phyloP scores from a whole-genome alignment of 2,888 invertebrate genomes.

The Mesorhabditis belari region DNA sequence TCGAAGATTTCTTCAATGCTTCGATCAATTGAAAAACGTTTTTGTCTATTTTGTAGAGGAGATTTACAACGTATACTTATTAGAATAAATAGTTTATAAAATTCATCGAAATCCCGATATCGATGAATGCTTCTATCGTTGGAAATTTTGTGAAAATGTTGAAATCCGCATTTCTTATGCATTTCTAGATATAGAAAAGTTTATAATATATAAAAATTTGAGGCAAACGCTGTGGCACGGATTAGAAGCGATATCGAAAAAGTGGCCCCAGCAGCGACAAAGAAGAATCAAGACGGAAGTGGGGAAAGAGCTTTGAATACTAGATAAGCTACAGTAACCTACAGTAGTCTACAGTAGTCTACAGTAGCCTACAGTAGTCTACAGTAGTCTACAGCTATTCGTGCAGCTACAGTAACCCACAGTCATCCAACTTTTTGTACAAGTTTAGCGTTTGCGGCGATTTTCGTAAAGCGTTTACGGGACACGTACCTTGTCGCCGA shows the following conservation, averaged over 20 bases:
- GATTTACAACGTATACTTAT: no score
- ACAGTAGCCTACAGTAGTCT: no score
- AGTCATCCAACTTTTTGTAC: neutral
- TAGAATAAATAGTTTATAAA: neutral
- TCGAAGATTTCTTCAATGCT: no score
- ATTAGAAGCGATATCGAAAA: constrained; percentile 37
- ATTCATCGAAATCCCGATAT: no score
- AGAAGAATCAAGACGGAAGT: constrained; percentile 44
- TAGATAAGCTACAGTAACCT: neutral
- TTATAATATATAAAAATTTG: no score
- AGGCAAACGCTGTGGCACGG: constrained; percentile 25
- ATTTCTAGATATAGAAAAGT: constrained; percentile 7
- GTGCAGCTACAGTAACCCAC: neutral
- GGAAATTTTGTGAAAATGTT: no score
- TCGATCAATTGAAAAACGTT: no score
- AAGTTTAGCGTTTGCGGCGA: constrained; percentile 63
- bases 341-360: no score
- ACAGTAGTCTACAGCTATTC: neutral
- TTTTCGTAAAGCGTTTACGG: constrained; percentile 79
- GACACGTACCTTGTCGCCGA: constrained; percentile 74
- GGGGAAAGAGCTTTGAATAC: neutral
- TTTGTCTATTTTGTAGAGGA: no score
- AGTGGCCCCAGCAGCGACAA: constrained; percentile 32
- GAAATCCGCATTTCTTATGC: no score
- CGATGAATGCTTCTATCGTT: no score